Base-by-base conservation (phyloP, 2,797 vertebrate species). In the Leptodactylus fallax region DNA sequence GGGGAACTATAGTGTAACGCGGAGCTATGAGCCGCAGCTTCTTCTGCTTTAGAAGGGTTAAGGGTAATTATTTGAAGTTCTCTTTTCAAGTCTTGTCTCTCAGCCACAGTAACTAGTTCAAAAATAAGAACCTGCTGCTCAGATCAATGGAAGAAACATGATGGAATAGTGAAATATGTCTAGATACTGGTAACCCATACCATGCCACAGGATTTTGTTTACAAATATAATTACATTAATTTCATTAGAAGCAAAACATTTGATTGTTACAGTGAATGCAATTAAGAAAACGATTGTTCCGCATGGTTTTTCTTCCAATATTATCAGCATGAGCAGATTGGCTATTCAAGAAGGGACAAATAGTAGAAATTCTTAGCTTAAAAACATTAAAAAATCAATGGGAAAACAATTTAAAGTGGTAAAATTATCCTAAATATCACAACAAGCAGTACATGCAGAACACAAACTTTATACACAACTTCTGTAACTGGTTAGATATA, bases 81-180 rank as follows among this genome's bases (percentile, higher is more conserved):
- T 69, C 81, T 85, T 90, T 89, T 88, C 85, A 90, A 81, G 87
- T 90, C 81, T 83, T 85, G 85, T 85, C 78, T 88, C 77, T 79
- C 51, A 81, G 85, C 79, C 83, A n/a, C 84, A 84, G 81, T 51
- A 87, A 79, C 85, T 82, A 87, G 85, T 88, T 90, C 87, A 88
- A 88, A 90, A 85, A 85, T 86, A 87, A 85, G 77, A 88, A 81
- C 81, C 90, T 53, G 85, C 87, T 90, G 87, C 76, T 88, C 81
- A 21, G 67, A 88, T 90, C 89, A 86, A 88, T 87, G 67, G 36
- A 69, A 56, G 45, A 47, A 72, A 55, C 74, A 77, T 47, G 17
- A 74, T 60, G 80, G 45, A 86, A 78, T 58, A 17, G 53, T 81
- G 85, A 86, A 89, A 83, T 89, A 83, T 45, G 45, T 80, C 67